Evolutionary conservation across 2,797 vertebrate species (phyloP), one percentile per base, ranked within the genome.

Genomic region (Cynopterus sphinx): DNA sequence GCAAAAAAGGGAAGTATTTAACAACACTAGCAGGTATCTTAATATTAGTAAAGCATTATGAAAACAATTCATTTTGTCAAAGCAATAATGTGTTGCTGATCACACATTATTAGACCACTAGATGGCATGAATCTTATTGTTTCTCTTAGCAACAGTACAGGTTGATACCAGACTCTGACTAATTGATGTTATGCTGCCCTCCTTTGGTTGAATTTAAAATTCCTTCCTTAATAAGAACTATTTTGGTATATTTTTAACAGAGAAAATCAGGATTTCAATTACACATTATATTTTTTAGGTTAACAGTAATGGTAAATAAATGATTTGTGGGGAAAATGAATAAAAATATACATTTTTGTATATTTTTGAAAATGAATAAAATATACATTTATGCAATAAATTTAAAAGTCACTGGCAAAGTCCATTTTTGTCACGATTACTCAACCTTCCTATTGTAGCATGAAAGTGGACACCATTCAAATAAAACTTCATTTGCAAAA

Each of bases 141-240:
- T 94, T 85, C 8, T 61, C 33, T 94, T 67, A 16, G 26, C 57
- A 67, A 6, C 4, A 28, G 39, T 22, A 17, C 33, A 89, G 63
- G 24, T 2, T 46, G 43, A 79, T 65, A 13, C 22, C 59, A 33
- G 43, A 11, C 11, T 85, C 13, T 70, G 90, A 74, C 36, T 92
- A 84, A 87, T 13, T 83, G 77, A 79, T 88, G n/a, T 73, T 92
- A 86, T 75, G 49, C 78, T 97, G 91, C 94, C 95, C 85, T 95
- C 89, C 31, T 91, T 91, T 88, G 88, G 96, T 91, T 88, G 70
- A 95, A 74, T 95, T 82, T 95, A 46, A 95, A 96, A 95, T 93
- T 21, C 8, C 39, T 94, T 90, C 19, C 17, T 81, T 86, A 82
- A 21, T 77, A 90, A 13, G 36, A 90, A 87, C 6, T 73, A 22